Base-by-base conservation (phyloP, 30 jellyfish, hydroid and myxozoan species). In the Aurelia sp. region DNA sequence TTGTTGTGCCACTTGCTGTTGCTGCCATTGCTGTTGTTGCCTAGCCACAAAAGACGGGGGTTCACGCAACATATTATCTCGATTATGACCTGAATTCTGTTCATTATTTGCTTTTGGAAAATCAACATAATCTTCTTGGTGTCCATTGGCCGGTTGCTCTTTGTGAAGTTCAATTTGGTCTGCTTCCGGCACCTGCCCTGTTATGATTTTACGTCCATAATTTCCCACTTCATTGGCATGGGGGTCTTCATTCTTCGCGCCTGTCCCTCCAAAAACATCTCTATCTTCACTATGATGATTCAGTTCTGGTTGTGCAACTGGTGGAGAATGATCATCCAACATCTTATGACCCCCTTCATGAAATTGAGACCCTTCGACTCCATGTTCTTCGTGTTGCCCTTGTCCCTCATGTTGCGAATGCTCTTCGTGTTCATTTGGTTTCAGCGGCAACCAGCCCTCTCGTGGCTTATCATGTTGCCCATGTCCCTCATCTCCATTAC, bases 51-150 rank as follows among this genome's bases (percentile, higher is more conserved):
- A 37, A 13, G 33, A 35, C 51, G 66, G 35, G 13, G 75, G 59
- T 18, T 67, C 50, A 15, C 69, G 52, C 27, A 6, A 68, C 79
- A 63, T 31, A 40, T 22, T 62, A 31, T 44, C 61, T 16, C 81
- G 79, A 53, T 58, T 33, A 59, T 22, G 51, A 19, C 16, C 44
- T n/a, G 4, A 17, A 22, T 31, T n/a, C 17, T 30, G 83, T 40
- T 52, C 53, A 21, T 18, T 8, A 53, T 50, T n/a, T 23, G 16
- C 65, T 37, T 69, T 18, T 13, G 81, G 86, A 58, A 62, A 67
- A 47, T 71, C 72, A 37, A 57, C 50, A 50, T 72, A 60, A 11
- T 71, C 92, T 5, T 72, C 86, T 6, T 40, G 71, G 61, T 58
- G 16, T 37, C 68, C 83, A 27, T 21, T 17, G 74, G 41, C 31